Evolutionary conservation across 1,140 invertebrate species (phyloP).

Genomic region (Kradibia gibbosae): DNA sequence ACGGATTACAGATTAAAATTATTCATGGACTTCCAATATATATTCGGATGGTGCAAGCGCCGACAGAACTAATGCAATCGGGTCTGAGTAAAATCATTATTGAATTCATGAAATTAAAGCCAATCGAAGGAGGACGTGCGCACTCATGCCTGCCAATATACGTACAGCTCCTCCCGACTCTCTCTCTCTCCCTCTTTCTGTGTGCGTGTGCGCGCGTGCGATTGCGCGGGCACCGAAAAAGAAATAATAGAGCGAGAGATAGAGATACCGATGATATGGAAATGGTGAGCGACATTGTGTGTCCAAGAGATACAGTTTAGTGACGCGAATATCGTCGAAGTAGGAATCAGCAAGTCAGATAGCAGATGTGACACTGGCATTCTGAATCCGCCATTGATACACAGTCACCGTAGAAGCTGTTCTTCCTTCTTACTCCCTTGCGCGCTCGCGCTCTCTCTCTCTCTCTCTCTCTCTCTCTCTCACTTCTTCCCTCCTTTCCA

Average conservation of each 20-base stretch:
- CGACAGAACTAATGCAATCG: conserved; percentile 7
- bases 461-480: not conserved
- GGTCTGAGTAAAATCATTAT: conserved; percentile 33
- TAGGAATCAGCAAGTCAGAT: conserved; percentile 56
- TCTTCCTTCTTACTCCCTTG: not conserved
- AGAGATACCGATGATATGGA: conserved; percentile 37
- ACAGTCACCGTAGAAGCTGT: conserved; percentile 51
- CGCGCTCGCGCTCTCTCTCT: not conserved
- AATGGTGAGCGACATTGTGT: conserved; percentile 36
- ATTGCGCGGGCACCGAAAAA: not conserved
- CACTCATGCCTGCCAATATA: too few species aligned
- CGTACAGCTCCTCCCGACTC: too few species aligned
- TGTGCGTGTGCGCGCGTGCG: not conserved
- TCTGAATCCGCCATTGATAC: conserved; percentile 70
- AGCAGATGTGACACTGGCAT: conserved; percentile 47
- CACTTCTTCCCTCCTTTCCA: not conserved
- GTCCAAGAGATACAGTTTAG: not conserved
- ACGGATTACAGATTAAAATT: not conserved
- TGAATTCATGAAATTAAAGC: conserved; percentile 45
- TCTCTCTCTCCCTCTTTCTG: too few species aligned
- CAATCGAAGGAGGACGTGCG: conserved; percentile 15
- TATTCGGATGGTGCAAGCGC: not conserved
- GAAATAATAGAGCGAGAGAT: not conserved
- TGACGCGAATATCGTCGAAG: conserved; percentile 37
- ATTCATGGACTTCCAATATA: not conserved